Evolutionary conservation across 2,888 invertebrate genomes (phyloP).

Genomic region (Cordylochernes scorpioides): DNA sequence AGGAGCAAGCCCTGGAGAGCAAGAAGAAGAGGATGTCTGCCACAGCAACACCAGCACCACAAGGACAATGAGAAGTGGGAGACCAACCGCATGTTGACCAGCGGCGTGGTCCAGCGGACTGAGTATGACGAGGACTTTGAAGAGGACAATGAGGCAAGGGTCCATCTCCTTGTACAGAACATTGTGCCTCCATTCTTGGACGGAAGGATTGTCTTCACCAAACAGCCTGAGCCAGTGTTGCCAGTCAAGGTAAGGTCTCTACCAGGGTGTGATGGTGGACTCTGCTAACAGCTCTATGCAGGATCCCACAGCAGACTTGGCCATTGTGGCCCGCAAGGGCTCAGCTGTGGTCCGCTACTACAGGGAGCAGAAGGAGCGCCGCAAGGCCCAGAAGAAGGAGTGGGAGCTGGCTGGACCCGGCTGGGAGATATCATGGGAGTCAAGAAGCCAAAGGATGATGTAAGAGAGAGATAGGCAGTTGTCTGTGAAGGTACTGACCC

Average conservation of each 20-base stretch:
- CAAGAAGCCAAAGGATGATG: slow-evolving; percentile 38
- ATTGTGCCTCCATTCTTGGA: slow-evolving; percentile 96
- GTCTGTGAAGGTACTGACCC: too few species aligned
- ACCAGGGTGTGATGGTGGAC: not conserved
- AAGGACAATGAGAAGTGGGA: slow-evolving; percentile 98
- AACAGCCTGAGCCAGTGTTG: slow-evolving; percentile 94
- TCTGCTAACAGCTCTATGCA: slow-evolving; percentile 16
- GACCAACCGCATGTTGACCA: slow-evolving; percentile 77
- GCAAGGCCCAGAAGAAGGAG: slow-evolving; percentile 88
- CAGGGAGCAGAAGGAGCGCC: slow-evolving; percentile 85
- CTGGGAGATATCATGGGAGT: slow-evolving; percentile 93
- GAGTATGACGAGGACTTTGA: slow-evolving; percentile 65
- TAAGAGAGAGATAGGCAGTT: too few species aligned
- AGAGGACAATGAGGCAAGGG: slow-evolving; percentile 76
- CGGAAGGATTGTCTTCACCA: slow-evolving; percentile 93
- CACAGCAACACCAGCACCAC: slow-evolving; percentile 75
- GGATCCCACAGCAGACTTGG: slow-evolving; percentile 94
- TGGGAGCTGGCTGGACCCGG: slow-evolving; percentile 90
- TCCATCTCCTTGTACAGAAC: slow-evolving; percentile 86
- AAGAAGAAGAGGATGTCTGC: slow-evolving; percentile 76
- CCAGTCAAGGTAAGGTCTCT: slow-evolving; percentile 38
- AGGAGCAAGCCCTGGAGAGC: slow-evolving; percentile 72
- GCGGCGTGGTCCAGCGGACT: slow-evolving; percentile 59
- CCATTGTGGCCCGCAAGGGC: slow-evolving; percentile 66
- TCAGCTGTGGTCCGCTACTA: slow-evolving; percentile 62